Base-by-base conservation (phyloP, 2,888 invertebrate species). In the Nineta flava region DNA sequence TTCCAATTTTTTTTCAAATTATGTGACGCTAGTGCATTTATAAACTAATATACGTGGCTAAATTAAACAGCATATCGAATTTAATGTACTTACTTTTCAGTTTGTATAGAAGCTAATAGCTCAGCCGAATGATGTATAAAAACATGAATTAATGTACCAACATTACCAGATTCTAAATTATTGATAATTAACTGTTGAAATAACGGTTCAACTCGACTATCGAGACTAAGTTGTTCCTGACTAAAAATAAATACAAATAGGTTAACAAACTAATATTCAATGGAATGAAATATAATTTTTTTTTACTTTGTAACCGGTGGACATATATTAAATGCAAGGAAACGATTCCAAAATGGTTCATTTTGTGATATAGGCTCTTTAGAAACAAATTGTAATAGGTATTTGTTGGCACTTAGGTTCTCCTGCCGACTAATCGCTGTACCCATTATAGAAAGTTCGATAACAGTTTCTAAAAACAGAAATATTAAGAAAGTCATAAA, bases 331-430 rank as follows among this genome's bases (percentile, higher is more conserved):
- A 93, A 99, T 0, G 94, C 86, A 35, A 99, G 71, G 55, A 99
- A 77, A 56, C 84, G 81, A 63, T 91, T 91, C 97, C 97, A 99
- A 65, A 91, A 95, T 0, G 86, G 84, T 63, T 93, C 88, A 64
- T 91, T 90, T 7, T 82, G 76, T 5, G 84, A 76, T 57, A 99
- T 84, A 35, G 81, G 71, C 55, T 91, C 84, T 35, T 76, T 73
- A 0, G 90, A 83, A 54, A 86, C 83, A 63, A 96, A 88, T 54
- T 77, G 75, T 53, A 76, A 72, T 46, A 96, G 71, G 61, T 83
- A 79, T 60, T 85, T 84, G 67, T 95, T 96, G 54, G 74, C 77
- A 21, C 82, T 74, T 55, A 95, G 71, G 63, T 94, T 87, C 48
- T 80, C 76, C 61, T 84, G 81, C 57, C 77, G 79, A 66, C 88